Conservation (phyloP, 92 coral and sea anemone species). For the Porites lobata region DNA sequence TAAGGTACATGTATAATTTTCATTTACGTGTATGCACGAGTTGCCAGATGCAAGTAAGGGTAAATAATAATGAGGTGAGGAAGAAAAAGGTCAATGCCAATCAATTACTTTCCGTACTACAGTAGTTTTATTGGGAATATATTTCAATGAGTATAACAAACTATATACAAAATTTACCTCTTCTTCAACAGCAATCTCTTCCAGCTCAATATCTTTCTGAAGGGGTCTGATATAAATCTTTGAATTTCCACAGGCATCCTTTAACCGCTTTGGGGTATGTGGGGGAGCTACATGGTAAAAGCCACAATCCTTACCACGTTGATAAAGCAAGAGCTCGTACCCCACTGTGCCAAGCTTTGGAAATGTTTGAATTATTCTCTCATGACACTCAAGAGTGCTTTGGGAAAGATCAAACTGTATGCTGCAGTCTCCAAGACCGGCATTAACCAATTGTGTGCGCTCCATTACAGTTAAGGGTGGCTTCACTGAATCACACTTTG, state of each 20-base stretch:
- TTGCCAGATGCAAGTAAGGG: too few species aligned
- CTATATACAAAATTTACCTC: too few species aligned
- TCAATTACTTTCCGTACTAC: too few species aligned
- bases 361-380: slow-evolving; percentile 43
- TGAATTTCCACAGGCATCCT: slow-evolving; percentile 61
- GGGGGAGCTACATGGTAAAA: slow-evolving; percentile 58
- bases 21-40: too few species aligned
- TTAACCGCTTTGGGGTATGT: slow-evolving; percentile 43
- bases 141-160: too few species aligned
- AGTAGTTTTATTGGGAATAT: too few species aligned
- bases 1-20: too few species aligned
- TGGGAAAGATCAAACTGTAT: slow-evolving; percentile 41
- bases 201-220: too few species aligned
- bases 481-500: not conserved
- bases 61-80: too few species aligned
- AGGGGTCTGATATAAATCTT: too few species aligned
- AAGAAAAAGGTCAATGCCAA: too few species aligned
- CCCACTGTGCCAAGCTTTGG: slow-evolving; percentile 56
- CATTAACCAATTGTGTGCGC: slow-evolving; percentile 24
- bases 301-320: slow-evolving; percentile 47
- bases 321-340: slow-evolving; percentile 58
- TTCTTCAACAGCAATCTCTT: too few species aligned
- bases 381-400: slow-evolving; percentile 35
- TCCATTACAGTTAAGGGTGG: not conserved
- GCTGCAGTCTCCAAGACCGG: slow-evolving; percentile 52